Evolutionary conservation across 2,888 invertebrate species (phyloP).

Genomic region (Macropis europaea): DNA sequence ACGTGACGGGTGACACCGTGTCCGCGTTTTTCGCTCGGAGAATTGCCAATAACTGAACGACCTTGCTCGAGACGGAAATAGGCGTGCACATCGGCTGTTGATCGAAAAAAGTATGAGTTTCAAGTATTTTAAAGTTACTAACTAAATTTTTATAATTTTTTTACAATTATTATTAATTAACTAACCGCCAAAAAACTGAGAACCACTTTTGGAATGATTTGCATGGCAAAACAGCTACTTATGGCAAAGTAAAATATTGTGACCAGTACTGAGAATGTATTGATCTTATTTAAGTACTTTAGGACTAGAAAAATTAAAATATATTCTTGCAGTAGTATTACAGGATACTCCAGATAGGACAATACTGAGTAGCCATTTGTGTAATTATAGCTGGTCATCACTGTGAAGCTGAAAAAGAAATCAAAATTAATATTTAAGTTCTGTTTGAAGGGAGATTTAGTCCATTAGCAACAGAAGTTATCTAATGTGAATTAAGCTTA

Average conservation of each 20-base stretch:
- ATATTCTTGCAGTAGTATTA: constrained; percentile 88
- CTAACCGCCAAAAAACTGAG: constrained; percentile 86
- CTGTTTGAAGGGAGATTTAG: too few species aligned
- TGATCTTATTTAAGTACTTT: constrained; percentile 84
- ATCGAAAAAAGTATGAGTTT: neutral
- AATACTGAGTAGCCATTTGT: constrained; percentile 87
- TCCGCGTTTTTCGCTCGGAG: constrained; percentile 86
- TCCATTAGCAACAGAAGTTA: too few species aligned
- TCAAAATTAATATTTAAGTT: neutral
- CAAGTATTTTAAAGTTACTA: neutral
- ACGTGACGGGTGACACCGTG: constrained; percentile 89
- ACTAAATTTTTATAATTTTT: neutral
- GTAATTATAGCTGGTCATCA: constrained; percentile 90
- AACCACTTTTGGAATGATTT: constrained; percentile 79
- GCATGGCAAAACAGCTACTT: constrained; percentile 77
- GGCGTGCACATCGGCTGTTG: constrained; percentile 88
- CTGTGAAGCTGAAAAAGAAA: constrained; percentile 85
- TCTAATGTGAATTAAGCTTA: constrained; percentile 71
- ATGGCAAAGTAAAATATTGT: constrained; percentile 76
- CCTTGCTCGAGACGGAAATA: constrained; percentile 91
- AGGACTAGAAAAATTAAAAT: constrained; percentile 87
- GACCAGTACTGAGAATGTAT: constrained; percentile 72
- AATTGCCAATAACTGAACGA: constrained; percentile 89
- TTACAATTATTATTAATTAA: constrained; percentile 55
- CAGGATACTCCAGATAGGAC: constrained; percentile 92